Conservation (phyloP, 1,140 invertebrate genomes). For the Thaumatotibia leucotreta region DNA sequence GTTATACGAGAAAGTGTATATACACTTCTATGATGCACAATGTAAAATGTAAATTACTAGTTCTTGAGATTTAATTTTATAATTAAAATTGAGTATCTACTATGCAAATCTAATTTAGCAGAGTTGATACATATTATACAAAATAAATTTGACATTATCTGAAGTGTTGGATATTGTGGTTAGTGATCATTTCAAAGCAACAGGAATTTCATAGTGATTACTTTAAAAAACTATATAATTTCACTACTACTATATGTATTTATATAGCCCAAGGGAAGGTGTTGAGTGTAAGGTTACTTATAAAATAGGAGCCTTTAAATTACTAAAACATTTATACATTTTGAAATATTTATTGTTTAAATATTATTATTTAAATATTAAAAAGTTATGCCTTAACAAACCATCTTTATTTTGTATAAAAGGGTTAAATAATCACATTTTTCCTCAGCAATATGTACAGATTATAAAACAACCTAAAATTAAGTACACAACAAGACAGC, state of each 20-base stretch:
- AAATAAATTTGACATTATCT: not conserved
- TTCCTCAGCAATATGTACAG: constrained; percentile 59
- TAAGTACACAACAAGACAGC: constrained; percentile 69
- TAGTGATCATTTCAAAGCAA: not conserved
- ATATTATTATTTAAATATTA: constrained; percentile 51
- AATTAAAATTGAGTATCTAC: not conserved
- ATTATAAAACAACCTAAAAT: constrained; percentile 50
- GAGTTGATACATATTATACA: not conserved
- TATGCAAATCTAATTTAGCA: not conserved
- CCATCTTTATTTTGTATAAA: constrained; percentile 40
- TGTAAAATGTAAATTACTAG: not conserved
- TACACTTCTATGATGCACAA: constrained; percentile 13
- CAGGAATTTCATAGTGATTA: not conserved
- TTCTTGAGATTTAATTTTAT: not conserved
- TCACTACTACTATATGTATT: not conserved
- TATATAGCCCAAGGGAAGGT: not conserved
- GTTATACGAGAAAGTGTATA: constrained; percentile 11
- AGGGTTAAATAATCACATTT: constrained; percentile 51
- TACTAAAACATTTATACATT: constrained; percentile 12
- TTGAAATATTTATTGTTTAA: constrained; percentile 21
- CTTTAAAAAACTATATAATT: not conserved
- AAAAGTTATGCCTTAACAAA: constrained; percentile 56
- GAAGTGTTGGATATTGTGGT: not conserved
- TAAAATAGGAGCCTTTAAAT: constrained; percentile 3
- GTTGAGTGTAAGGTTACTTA: constrained; percentile 1